These are phyloP conservation scores for Diarsia rubi DNA, from an alignment of 2,888 invertebrate species.

Conservation along the genomic window DNA sequence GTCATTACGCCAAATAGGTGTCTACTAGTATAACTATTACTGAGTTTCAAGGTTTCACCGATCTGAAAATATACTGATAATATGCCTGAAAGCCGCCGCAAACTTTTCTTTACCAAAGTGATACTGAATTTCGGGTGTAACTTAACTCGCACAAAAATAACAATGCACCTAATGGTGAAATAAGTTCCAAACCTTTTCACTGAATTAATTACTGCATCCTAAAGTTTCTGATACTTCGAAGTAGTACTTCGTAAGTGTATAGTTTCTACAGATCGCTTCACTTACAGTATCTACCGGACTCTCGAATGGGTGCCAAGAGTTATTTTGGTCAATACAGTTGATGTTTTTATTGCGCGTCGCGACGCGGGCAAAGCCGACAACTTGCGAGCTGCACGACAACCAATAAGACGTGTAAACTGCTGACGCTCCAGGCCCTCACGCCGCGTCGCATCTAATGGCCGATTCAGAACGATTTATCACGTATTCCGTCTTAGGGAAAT, in stretches of 20 bases:
- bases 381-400: slow-evolving; percentile 81
- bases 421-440: slow-evolving; percentile 81
- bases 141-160: slow-evolving; percentile 6
- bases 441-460: slow-evolving; percentile 86
- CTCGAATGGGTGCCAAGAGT: slow-evolving; percentile 89
- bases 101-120: not conserved
- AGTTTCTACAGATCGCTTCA: slow-evolving; percentile 78
- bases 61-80: slow-evolving; percentile 2
- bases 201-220: not conserved
- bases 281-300: slow-evolving; percentile 84
- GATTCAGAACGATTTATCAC: slow-evolving; percentile 88
- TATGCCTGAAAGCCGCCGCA: not conserved
- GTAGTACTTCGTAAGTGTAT: slow-evolving; percentile 63
- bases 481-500: slow-evolving; percentile 86
- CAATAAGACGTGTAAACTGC: slow-evolving; percentile 87
- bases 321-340: slow-evolving; percentile 90
- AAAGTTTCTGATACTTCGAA: slow-evolving; percentile 49
- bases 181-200: not conserved
- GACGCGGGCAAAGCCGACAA: slow-evolving; percentile 80
- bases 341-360: slow-evolving; percentile 90
- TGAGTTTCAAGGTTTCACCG: not conserved
- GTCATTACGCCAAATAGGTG: not conserved
- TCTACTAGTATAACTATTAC: not conserved
- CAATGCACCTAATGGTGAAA: not conserved
- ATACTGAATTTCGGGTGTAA: slow-evolving; percentile 1